phyloP scores from a whole-genome alignment of 2,888 invertebrate genomes.

The Drosophila emarginata region DNA sequence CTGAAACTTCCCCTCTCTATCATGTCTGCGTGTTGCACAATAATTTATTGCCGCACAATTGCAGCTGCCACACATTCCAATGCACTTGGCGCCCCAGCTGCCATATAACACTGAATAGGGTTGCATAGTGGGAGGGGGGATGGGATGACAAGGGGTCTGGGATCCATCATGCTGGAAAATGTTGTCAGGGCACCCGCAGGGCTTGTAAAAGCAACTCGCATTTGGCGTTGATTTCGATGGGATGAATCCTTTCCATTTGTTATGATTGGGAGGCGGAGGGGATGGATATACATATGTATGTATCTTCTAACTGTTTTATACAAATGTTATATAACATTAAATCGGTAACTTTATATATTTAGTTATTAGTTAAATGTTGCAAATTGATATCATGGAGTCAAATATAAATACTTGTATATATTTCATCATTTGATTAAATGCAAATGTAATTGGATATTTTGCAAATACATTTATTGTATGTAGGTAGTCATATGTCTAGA shows the following conservation, averaged over 20 bases:
- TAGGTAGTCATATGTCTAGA: slow-evolving; percentile 19
- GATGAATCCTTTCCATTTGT: slow-evolving; percentile 22
- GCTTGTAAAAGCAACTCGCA: slow-evolving; percentile 68
- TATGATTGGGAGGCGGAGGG: not conserved
- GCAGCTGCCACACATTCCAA: slow-evolving; percentile 78
- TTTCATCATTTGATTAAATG: slow-evolving; percentile 26
- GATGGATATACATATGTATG: not conserved
- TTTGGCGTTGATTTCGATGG: slow-evolving; percentile 45
- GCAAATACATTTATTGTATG: slow-evolving; percentile 26
- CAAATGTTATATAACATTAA: not conserved
- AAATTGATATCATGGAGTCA: slow-evolving; percentile 25
- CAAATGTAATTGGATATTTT: slow-evolving; percentile 50
- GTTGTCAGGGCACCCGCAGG: slow-evolving; percentile 57
- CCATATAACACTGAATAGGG: slow-evolving; percentile 22
- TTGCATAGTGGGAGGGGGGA: slow-evolving; percentile 10
- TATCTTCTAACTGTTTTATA: not conserved
- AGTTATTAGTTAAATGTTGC: slow-evolving; percentile 30
- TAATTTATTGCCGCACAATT: slow-evolving; percentile 78
- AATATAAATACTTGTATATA: not conserved
- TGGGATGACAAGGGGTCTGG: slow-evolving; percentile 3
- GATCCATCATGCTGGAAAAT: not conserved
- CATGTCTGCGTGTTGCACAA: slow-evolving; percentile 76
- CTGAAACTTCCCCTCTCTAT: slow-evolving; percentile 29
- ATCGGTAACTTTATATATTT: slow-evolving; percentile 2
- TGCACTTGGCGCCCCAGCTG: slow-evolving; percentile 60